A percentile compares a stretch with the other conserved stretches of the same genome.
phyloP scores from a whole-genome alignment of 2,888 invertebrate species.

The Rotaria magnacalcarata region DNA sequence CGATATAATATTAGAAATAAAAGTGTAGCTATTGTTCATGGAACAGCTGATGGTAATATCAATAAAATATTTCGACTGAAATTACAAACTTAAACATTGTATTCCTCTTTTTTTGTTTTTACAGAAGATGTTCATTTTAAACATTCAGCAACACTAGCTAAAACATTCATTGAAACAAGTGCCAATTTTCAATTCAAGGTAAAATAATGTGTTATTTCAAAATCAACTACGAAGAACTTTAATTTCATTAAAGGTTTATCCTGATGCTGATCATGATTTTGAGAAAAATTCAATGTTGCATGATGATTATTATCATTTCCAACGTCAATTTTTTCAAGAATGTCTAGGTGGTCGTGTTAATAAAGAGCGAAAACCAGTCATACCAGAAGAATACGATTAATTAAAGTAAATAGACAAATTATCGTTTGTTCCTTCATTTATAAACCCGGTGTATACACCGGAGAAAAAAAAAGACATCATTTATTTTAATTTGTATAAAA shows the following conservation, averaged over 20 bases:
- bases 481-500: neutral
- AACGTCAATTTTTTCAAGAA: constrained; percentile 18
- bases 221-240: no score
- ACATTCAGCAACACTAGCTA: constrained; percentile 19
- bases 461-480: neutral
- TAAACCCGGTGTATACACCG: neutral
- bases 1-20: neutral
- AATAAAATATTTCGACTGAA: neutral
- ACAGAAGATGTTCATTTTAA: constrained; percentile 22
- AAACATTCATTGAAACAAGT: neutral
- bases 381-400: constrained; percentile 14
- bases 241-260: neutral
- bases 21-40: constrained; percentile 27
- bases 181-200: constrained; percentile 6
- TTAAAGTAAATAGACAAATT: neutral
- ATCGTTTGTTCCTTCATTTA: neutral
- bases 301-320: constrained; percentile 13
- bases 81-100: neutral
- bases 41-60: constrained; percentile 20
- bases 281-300: neutral
- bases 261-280: constrained; percentile 17
- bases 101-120: neutral
- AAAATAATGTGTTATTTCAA: neutral
- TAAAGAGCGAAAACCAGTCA: neutral
- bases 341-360: constrained; percentile 17